These are phyloP conservation scores for Rafetus swinhoei DNA, from an alignment of 2,113 vertebrate species.

Conservation along the genomic window DNA sequence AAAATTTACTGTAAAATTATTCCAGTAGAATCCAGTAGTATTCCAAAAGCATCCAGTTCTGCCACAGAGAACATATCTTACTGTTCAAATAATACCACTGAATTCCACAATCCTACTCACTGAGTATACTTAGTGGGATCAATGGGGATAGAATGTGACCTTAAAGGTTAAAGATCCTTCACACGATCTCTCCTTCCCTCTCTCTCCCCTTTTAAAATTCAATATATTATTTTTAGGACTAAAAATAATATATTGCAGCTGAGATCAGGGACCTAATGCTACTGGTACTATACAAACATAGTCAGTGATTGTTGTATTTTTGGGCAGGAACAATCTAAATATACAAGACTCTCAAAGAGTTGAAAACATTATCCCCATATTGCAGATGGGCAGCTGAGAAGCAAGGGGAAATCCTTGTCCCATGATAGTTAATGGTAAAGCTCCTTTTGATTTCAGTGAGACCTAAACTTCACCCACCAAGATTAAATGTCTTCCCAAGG, in stretches of 20 bases:
- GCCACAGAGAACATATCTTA: neutral
- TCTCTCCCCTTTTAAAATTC: neutral
- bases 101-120: neutral
- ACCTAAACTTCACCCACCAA: neutral
- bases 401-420: too few species aligned
- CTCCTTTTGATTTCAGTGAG: neutral
- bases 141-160: neutral
- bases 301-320: too few species aligned
- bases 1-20: neutral
- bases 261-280: neutral
- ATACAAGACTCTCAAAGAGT: neutral
- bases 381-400: neutral
- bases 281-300: neutral
- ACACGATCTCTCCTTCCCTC: neutral
- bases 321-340: neutral
- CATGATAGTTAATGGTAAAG: neutral
- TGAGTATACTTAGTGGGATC: neutral
- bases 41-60: neutral
- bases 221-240: neutral
- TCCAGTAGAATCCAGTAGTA: neutral
- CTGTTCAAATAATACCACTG: neutral
- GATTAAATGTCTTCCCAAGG: neutral
- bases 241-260: neutral
- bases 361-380: neutral
- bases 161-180: neutral